These are phyloP conservation scores for Australoheros scitulus DNA, from an alignment of 2,113 vertebrate species.

Conservation along the genomic window DNA sequence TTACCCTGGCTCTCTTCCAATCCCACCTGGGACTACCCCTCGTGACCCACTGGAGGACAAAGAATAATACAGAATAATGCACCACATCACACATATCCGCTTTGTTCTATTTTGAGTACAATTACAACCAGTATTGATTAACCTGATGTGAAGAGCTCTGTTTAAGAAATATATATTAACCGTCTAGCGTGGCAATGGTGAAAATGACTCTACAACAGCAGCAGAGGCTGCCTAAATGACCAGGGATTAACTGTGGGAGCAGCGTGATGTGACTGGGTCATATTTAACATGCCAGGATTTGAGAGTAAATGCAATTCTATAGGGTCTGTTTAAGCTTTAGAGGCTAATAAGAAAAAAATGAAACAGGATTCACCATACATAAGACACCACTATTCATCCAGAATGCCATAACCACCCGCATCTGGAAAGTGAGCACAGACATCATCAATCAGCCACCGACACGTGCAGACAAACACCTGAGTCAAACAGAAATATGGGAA, in stretches of 20 bases:
- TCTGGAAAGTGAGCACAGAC: constrained; percentile 42
- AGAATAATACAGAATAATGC: neutral
- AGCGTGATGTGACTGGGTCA: neutral
- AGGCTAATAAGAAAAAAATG: neutral
- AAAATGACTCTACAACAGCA: neutral
- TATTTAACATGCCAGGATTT: neutral
- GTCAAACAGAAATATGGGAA: constrained; percentile 42
- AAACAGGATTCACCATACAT: constrained; percentile 22
- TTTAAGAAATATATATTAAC: neutral
- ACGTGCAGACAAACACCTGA: constrained; percentile 25
- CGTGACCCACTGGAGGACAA: neutral
- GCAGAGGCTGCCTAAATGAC: constrained; percentile 17
- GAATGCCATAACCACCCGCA: constrained; percentile 1
- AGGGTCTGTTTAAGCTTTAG: neutral
- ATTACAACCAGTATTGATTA: neutral
- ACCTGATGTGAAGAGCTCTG: neutral
- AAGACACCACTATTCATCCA: constrained; percentile 15
- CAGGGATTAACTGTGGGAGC: constrained; percentile 19
- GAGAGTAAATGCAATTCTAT: neutral
- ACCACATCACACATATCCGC: neutral
- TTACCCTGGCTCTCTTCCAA: neutral
- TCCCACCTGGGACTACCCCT: neutral
- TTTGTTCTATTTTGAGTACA: neutral
- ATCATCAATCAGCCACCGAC: constrained; percentile 19
- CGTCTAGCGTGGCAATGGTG: neutral